phyloP scores from a whole-genome alignment of 2,888 invertebrate genomes.

The Agrochola lychnidis region DNA sequence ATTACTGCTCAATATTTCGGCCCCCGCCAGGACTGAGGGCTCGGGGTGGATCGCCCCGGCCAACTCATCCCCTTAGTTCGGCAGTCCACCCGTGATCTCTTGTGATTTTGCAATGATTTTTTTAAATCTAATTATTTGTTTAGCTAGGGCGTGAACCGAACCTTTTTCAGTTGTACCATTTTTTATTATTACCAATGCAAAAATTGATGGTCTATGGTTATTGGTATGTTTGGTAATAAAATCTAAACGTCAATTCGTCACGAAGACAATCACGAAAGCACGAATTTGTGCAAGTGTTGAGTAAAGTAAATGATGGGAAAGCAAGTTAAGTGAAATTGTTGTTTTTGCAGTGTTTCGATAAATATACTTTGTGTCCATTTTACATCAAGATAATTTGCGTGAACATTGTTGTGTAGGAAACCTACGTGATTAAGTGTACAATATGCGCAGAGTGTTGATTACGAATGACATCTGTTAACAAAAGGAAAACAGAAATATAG shows the following conservation, averaged over 20 bases:
- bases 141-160: not conserved
- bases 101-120: too few relatives aligned
- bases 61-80: too few relatives aligned
- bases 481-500: conserved; percentile 83
- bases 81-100: too few relatives aligned
- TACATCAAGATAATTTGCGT: conserved; percentile 70
- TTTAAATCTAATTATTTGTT: too few relatives aligned
- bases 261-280: conserved; percentile 63
- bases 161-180: not conserved
- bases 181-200: conserved; percentile 19
- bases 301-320: conserved; percentile 72
- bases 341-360: conserved; percentile 75
- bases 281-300: conserved; percentile 65
- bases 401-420: conserved; percentile 76
- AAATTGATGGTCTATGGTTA: conserved; percentile 43
- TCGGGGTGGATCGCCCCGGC: too few relatives aligned
- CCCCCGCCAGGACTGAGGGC: too few relatives aligned
- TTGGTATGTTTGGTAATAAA: conserved; percentile 28
- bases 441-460: conserved; percentile 88
- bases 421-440: conserved; percentile 83
- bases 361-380: conserved; percentile 71
- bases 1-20: too few relatives aligned
- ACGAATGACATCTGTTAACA: conserved; percentile 88
- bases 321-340: conserved; percentile 72
- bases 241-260: conserved; percentile 51